Base-by-base conservation (phyloP, 2,888 invertebrate genomes). In the Caenorhabditis imperialis region DNA sequence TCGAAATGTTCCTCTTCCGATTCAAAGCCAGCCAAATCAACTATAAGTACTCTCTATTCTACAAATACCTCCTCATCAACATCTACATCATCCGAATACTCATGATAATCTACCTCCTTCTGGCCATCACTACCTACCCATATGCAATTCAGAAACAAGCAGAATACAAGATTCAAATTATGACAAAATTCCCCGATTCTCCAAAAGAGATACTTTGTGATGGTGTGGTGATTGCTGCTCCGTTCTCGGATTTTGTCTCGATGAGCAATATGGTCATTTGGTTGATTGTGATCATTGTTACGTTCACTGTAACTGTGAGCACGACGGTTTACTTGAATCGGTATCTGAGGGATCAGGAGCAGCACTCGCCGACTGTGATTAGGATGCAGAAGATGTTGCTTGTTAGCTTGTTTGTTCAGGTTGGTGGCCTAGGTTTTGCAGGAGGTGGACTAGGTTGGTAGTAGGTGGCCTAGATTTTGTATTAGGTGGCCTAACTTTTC, bases 1-100 rank as follows among this genome's bases (percentile, higher is more conserved):
- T 61, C 23, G 61, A 61, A 51, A 61, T 61, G 61, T 61, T 42
- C 35, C n/a, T 61, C 22, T 61, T 61, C 22, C 61, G 61, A 1
- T 61, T 61, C 35, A 38, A 40, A 40, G 61, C 61, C 5, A 61
- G 61, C 25, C 16, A 42, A 14, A 33, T 40, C 50, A 33, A 48
- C 23, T 61, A 30, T 12, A 40, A 51, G 23, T 38, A 40, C 16
- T 50, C 61, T 4, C 35, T 4, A 5, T 61, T 61, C 30, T 51
- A 61, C 42, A 23, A n/a, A 3, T 61, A 51, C 23, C 42, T 61
- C 0, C n/a, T 23, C 30, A 42, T 61, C 50, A 61, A 61, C 23
- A 25, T 51, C 10, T 61, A 51, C 22, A 27, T 48, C 0, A 33
- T 51, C 42, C 61, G 61, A 14, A 10, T 51, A 0, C 22, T 33